Conservation (phyloP, 2,113 vertebrate species). For the Hypomesus transpacificus region DNA sequence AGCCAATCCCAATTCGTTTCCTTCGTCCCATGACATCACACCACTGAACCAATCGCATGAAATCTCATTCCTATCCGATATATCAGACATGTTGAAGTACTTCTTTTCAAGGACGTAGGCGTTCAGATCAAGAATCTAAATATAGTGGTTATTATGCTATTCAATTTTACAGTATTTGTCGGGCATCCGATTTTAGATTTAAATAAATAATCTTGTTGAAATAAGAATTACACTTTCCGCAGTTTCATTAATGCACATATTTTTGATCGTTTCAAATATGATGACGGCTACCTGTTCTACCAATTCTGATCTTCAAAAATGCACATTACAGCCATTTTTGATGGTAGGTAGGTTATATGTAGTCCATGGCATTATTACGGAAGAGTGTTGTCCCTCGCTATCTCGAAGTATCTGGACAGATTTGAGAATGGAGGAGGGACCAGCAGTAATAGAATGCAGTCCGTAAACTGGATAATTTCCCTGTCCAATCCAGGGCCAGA, state of each 20-base stretch:
- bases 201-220: too few species aligned
- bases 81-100: background rate
- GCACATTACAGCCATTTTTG: too few species aligned
- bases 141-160: too few species aligned
- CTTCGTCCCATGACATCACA: slow-evolving; percentile 44
- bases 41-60: slow-evolving; percentile 37
- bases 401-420: slow-evolving; percentile 24
- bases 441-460: slow-evolving; percentile 33
- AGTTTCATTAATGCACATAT: too few species aligned
- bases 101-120: background rate
- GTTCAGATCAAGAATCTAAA: background rate
- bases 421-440: slow-evolving; percentile 39
- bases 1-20: slow-evolving; percentile 43
- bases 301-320: too few species aligned
- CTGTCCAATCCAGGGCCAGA: slow-evolving; percentile 53
- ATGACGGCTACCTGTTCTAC: too few species aligned
- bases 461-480: slow-evolving; percentile 47
- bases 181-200: too few species aligned
- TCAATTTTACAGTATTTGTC: too few species aligned
- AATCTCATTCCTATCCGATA: slow-evolving; percentile 21
- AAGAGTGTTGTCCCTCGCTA: background rate
- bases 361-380: too few species aligned
- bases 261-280: too few species aligned
- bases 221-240: too few species aligned
- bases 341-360: too few species aligned